Evolutionary conservation across 2,888 invertebrate species (phyloP), one percentile per base, ranked within the genome.

Genomic region (Aethes cnicana): DNA sequence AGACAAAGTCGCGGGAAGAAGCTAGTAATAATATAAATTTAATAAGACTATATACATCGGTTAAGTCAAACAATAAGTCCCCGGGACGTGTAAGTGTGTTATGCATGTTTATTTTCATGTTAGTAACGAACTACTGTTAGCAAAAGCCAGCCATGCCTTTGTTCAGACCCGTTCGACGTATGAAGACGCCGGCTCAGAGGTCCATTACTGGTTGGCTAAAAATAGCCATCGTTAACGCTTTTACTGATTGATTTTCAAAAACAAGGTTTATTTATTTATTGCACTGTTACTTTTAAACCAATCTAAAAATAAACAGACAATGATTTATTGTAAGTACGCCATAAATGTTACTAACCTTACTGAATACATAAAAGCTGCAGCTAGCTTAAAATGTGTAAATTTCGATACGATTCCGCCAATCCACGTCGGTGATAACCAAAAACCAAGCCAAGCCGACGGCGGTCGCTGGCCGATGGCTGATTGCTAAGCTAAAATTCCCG

Each of bases 391-490:
- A 50, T 39, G 32, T 21, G 7, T 17, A 11, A 8, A 18, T 2
- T 28, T 18, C 12, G 8, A 28, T 17, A 9, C 18, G 2, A 26
- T 42, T 26, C 18, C 12, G 18, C 28, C 14, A 20, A 37, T 44
- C 44, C 44, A 52, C 50, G 44, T 50, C 23, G 50, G 37, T 26
- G 32, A 46, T 39, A 46, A 52, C 16, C 35, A 26, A 30, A 37
- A 28, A 18, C 20, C 37, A 25, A 25, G 16, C 46, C 52, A 46
- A 39, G 33, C 52, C 30, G 44, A 30, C 25, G 36, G 33, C 46
- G 35, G 46, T 35, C 33, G 52, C 52, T 46, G 37, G 52, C 52
- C 37, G 52, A 52, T 52, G 39, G 46, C 52, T 39, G 32, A n/a
- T n/a, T n/a, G n/a, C n/a, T n/a, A n/a, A n/a, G n/a, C n/a, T n/a